Percentiles rank a stretch among this genome's conserved stretches.
These are phyloP conservation scores for Xyliphius kryptos DNA, from an alignment of 2,113 vertebrate species.

Conservation along the genomic window DNA sequence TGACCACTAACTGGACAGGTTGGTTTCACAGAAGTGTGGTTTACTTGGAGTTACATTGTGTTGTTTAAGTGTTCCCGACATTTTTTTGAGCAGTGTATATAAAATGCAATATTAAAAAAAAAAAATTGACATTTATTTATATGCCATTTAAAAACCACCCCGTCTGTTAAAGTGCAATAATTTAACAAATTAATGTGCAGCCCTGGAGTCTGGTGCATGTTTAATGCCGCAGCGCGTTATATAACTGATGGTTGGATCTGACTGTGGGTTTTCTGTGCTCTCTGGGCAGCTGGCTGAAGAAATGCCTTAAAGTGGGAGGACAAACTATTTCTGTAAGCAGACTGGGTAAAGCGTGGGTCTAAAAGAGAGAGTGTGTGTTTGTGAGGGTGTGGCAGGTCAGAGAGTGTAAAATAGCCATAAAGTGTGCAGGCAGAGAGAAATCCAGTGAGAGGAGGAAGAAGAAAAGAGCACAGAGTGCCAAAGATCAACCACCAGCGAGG, in stretches of 20 bases:
- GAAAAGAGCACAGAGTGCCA: conserved; percentile 7
- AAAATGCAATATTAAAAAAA: no score
- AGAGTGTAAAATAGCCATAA: neutral
- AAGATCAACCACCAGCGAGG: neutral
- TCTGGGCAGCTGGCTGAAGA: neutral
- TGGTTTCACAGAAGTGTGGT: no score
- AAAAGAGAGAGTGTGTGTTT: neutral
- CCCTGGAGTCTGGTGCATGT: neutral
- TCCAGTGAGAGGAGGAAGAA: neutral
- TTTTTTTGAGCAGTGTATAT: no score
- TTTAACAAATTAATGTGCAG: neutral
- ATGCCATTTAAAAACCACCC: no score
- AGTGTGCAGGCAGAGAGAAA: neutral
- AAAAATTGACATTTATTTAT: no score
- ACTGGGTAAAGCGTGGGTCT: neutral
- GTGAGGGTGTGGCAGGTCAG: neutral
- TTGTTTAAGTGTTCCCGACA: no score
- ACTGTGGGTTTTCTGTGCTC: neutral
- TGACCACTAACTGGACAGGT: no score
- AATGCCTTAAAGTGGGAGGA: conserved; percentile 11
- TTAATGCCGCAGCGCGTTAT: neutral
- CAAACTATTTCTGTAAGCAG: conserved; percentile 20
- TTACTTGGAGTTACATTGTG: no score
- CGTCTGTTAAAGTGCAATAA: no score
- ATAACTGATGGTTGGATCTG: neutral